Conservation (phyloP, 92 coral and sea anemone species). For the Heteractis magnifica region DNA sequence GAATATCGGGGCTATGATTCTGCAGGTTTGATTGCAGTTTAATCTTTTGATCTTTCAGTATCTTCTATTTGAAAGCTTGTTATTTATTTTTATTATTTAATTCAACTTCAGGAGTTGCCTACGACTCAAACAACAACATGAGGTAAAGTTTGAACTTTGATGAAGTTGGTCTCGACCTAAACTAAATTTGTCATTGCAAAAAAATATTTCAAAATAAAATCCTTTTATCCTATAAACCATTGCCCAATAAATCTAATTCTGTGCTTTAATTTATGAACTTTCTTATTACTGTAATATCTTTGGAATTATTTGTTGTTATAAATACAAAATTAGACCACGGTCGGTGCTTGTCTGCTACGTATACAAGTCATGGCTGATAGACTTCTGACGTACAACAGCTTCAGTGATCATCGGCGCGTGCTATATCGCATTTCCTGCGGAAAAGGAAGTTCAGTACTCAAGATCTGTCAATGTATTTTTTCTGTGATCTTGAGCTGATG, state of each 20-base stretch:
- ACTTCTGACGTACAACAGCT: no score
- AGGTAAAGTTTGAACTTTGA: constrained; percentile 49
- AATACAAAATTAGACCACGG: no score
- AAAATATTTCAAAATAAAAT: no score
- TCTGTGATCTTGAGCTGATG: neutral
- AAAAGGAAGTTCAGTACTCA: neutral
- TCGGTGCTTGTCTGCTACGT: no score
- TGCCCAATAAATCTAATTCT: no score
- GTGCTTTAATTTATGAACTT: no score
- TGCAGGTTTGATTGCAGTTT: constrained; percentile 65
- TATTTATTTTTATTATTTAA: neutral
- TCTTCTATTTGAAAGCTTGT: neutral
- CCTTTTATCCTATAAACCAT: no score
- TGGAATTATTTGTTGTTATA: no score
- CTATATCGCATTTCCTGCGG: neutral
- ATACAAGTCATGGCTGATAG: no score
- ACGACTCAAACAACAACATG: constrained; percentile 64
- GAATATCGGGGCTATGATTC: constrained; percentile 98
- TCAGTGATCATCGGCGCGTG: neutral
- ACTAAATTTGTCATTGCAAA: neutral
- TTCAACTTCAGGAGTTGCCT: constrained; percentile 77
- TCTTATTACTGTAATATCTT: no score
- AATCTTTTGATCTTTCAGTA: neutral
- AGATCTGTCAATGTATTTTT: neutral
- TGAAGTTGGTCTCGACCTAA: neutral